Base-by-base conservation (phyloP, 2,797 vertebrate genomes). In the Danio aesculapii region DNA sequence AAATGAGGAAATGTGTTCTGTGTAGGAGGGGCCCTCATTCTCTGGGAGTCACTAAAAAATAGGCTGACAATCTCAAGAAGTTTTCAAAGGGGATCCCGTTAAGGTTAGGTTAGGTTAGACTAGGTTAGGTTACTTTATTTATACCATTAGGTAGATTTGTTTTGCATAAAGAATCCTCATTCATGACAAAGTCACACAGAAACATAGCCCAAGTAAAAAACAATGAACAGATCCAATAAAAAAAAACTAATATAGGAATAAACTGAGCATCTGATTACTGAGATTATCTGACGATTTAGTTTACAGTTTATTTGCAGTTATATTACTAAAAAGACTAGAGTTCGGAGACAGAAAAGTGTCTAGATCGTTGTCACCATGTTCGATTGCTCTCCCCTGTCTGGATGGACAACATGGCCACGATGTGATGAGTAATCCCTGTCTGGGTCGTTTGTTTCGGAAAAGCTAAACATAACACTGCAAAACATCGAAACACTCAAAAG, bases 321-420 rank as follows among this genome's bases (percentile, higher is more conserved):
- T 30, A 30, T 30, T 39, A 39, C 52, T 6, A n/a, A 39, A 50
- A 68, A 63, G 5, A 44, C 17, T 8, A 57, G 1, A 9, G 8
- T 55, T 55, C 44, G 17, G 64, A 67, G 57, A n/a, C 43, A n/a
- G 53, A 52, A 9, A 55, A 41, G 47, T 41, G 19, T 4, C 11
- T 10, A 5, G 76, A 53, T 88, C 78, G 84, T 83, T 30, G n/a
- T 6, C 5, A 75, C 49, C 84, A 9, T 1, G 83, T 41, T 94
- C 88, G 74, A 85, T 87, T 93, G 58, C 7, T 88, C 49, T 43
- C 46, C 87, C 4, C 94, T 94, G 85, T 8, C 16, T 52, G 8
- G 19, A 61, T 17, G 82, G 63, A 88, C 88, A 93, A 92, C 88
- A 95, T 94, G 93, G 92, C 92, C 69, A 81, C 84, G 5, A 74